phyloP scores from a whole-genome alignment of 2,888 invertebrate genomes.

The Brachynemurus nebulosus region DNA sequence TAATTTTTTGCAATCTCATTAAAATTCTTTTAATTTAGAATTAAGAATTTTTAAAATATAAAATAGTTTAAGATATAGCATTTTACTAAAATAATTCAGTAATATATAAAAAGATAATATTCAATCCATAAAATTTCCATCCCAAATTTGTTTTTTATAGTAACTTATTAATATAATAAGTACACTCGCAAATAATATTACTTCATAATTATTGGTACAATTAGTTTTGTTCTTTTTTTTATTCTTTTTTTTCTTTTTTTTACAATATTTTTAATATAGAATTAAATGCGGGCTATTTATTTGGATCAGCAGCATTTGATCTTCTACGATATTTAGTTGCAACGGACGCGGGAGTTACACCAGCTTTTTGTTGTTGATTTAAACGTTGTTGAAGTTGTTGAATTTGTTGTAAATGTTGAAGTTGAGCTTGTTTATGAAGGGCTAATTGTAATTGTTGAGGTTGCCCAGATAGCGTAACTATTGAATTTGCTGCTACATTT shows the following conservation, averaged over 20 bases:
- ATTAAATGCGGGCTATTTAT: constrained; percentile 23
- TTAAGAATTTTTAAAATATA: neutral
- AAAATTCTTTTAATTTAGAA: neutral
- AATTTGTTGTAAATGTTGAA: constrained; percentile 26
- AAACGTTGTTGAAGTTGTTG: constrained; percentile 29
- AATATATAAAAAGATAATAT: neutral
- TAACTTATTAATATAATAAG: constrained; percentile 1
- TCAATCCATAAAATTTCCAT: neutral
- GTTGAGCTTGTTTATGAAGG: constrained; percentile 28
- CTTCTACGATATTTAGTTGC: constrained; percentile 28
- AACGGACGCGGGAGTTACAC: constrained; percentile 21
- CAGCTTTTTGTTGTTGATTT: constrained; percentile 20
- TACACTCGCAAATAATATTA: neutral
- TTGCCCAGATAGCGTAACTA: constrained; percentile 13
- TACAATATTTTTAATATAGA: constrained; percentile 3
- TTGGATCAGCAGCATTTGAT: constrained; percentile 28
- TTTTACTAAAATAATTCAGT: neutral
- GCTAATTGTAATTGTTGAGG: constrained; percentile 21
- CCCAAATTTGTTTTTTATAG: neutral
- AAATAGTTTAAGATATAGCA: neutral
- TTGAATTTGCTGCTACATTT: constrained; percentile 10
- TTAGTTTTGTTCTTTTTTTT: no score
- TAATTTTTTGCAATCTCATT: neutral
- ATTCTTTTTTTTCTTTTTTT: no score
- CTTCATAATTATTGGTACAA: neutral